A percentile compares a stretch with the other conserved stretches of the same genome.
These are phyloP conservation scores for Temnothorax longispinosus DNA, from an alignment of 1,140 invertebrate genomes.

Conservation along the genomic window DNA sequence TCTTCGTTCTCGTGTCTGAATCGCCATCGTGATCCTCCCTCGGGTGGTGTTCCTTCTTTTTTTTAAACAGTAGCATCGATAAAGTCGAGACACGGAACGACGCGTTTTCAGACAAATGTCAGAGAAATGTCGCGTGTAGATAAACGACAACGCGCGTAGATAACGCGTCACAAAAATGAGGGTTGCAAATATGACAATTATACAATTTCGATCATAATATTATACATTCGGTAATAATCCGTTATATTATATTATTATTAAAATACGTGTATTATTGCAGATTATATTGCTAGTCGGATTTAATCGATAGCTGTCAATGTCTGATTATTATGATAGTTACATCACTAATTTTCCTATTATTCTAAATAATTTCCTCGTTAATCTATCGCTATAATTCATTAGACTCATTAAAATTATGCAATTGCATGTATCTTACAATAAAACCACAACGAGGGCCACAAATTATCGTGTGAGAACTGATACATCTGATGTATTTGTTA, in stretches of 20 bases:
- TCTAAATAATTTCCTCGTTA: background rate
- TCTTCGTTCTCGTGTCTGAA: slow-evolving; percentile 1
- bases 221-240: background rate
- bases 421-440: background rate
- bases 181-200: background rate
- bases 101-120: slow-evolving; percentile 5
- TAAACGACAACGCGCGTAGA: background rate
- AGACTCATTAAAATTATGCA: background rate
- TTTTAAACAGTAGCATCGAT: slow-evolving; percentile 18
- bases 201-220: background rate
- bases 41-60: background rate
- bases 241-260: background rate
- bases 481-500: background rate
- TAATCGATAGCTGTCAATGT: background rate
- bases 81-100: background rate
- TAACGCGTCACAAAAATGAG: background rate
- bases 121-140: slow-evolving; percentile 20
- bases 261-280: slow-evolving; percentile 14
- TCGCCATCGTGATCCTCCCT: slow-evolving; percentile 3
- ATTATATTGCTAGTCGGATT: background rate
- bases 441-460: background rate
- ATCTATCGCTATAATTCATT: background rate
- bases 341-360: slow-evolving; percentile 15
- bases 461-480: background rate
- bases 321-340: background rate